These are phyloP conservation scores for Thecophora atra DNA, from an alignment of 2,888 invertebrate species.

Conservation along the genomic window DNA sequence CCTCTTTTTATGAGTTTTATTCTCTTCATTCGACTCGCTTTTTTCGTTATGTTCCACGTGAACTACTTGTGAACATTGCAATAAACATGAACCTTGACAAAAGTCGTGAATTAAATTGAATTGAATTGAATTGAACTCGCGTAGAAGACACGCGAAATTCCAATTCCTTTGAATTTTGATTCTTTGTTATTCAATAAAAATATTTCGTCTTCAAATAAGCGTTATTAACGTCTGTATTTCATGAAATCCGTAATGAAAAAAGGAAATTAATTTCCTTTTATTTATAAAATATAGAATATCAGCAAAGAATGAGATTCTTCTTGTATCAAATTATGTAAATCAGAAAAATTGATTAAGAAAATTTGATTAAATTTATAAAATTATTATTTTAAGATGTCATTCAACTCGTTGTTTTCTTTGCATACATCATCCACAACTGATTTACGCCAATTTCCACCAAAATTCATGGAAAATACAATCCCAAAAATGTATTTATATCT, in stretches of 20 bases:
- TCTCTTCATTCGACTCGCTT: not conserved
- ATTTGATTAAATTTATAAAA: too few relatives aligned
- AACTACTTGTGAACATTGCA: not conserved
- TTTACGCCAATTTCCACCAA: too few relatives aligned
- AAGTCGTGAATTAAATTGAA: constrained; percentile 46
- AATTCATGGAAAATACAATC: too few relatives aligned
- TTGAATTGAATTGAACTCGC: constrained; percentile 15
- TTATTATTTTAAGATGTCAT: too few relatives aligned
- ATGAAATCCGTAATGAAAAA: not conserved
- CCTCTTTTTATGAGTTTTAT: not conserved
- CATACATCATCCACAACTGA: too few relatives aligned
- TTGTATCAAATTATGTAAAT: too few relatives aligned
- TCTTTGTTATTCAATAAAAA: constrained; percentile 58
- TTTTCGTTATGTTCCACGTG: not conserved
- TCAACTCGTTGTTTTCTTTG: too few relatives aligned
- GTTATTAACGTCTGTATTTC: constrained; percentile 36
- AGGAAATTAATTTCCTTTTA: too few relatives aligned
- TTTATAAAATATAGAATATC: too few relatives aligned
- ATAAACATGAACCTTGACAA: constrained; percentile 45
- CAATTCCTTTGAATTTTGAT: constrained; percentile 51
- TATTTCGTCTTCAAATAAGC: constrained; percentile 44
- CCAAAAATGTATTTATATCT: too few relatives aligned
- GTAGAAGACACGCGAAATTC: constrained; percentile 45
- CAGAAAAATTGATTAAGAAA: too few relatives aligned
- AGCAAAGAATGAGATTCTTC: too few relatives aligned